phyloP scores from a whole-genome alignment of 2,888 invertebrate genomes.

The Dolomedes plantarius region DNA sequence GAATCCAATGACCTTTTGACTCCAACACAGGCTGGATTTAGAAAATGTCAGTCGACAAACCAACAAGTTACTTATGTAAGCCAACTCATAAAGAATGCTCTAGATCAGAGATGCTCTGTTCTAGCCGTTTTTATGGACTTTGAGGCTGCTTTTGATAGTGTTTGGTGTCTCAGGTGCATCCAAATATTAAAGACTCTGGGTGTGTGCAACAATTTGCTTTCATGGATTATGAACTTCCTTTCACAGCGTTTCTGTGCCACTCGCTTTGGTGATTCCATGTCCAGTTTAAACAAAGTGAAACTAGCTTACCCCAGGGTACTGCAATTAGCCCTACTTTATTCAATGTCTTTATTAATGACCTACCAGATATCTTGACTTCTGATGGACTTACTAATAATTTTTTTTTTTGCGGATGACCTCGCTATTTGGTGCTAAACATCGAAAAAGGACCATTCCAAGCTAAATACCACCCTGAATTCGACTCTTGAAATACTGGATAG shows the following conservation, averaged over 20 bases:
- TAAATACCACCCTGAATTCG: background rate
- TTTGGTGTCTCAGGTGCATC: conserved; percentile 14
- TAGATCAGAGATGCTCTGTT: too few species aligned
- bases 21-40: too few species aligned
- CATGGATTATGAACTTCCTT: too few species aligned
- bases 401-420: conserved; percentile 2
- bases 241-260: too few species aligned
- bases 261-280: too few species aligned
- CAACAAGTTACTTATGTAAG: too few species aligned
- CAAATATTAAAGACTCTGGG: conserved; percentile 7
- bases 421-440: conserved; percentile 3
- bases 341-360: too few species aligned
- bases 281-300: background rate
- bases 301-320: too few species aligned
- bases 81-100: too few species aligned
- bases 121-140: conserved; percentile 17
- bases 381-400: conserved; percentile 19
- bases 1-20: too few species aligned
- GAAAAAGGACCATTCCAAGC: background rate
- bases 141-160: conserved; percentile 17
- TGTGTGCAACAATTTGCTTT: background rate
- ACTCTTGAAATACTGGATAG: background rate
- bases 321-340: too few species aligned
- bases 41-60: background rate
- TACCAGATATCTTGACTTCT: background rate